Conservation (phyloP, 2,797 vertebrate species). For the Oreortyx pictus region DNA sequence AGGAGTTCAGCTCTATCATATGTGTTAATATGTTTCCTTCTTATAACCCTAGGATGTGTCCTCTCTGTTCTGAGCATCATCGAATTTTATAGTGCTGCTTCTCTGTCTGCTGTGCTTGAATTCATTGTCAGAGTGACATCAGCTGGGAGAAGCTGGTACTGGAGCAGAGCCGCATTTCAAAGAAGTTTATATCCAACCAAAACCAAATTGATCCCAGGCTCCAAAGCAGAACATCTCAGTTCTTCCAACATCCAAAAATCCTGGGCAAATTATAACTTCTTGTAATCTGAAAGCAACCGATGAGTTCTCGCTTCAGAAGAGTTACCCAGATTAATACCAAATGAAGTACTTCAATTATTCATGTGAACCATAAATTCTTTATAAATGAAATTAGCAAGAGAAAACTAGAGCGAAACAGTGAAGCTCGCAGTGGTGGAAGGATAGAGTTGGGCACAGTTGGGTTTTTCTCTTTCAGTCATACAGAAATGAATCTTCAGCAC, state of each 20-base stretch:
- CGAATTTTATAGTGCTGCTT: neutral
- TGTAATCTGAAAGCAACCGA: neutral
- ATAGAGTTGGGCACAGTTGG: neutral
- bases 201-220: fast-evolving
- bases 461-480: neutral
- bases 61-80: neutral
- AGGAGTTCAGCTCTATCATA: neutral
- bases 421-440: neutral
- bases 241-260: neutral
- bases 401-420: neutral
- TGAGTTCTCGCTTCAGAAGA: neutral
- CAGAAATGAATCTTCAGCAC: neutral
- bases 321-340: neutral
- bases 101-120: neutral
- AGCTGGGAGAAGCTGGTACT: slow-evolving; percentile 32
- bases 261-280: neutral
- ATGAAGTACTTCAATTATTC: neutral
- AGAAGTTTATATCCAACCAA: neutral
- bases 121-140: slow-evolving; percentile 29
- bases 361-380: neutral
- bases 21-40: neutral
- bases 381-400: neutral
- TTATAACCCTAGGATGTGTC: fast-evolving
- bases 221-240: neutral
- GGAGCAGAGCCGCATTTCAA: neutral